Base-by-base conservation (phyloP, 2,888 invertebrate species). In the Cistogaster globosa region DNA sequence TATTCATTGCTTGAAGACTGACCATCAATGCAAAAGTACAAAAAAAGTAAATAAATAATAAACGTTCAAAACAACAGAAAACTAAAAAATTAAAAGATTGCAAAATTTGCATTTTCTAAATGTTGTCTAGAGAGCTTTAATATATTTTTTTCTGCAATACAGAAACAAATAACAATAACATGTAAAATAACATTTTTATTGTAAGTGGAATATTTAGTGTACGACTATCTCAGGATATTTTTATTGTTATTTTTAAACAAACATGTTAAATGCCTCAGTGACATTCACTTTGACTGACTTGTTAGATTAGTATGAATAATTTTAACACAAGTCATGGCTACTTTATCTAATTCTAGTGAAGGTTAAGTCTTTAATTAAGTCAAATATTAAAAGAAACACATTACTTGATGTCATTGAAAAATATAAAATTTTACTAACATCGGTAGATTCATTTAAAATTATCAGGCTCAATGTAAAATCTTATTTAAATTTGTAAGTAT, bases 51-150 rank as follows among this genome's bases (percentile, higher is more conserved):
- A n/a, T n/a, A n/a, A n/a, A n/a, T n/a, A 71, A 69, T 63, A 57
- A 68, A 60, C 57, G 60, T 55, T 60, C 42, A 26, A 32, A 81
- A 32, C 45, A 58, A 48, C 11, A 7, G 38, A 60, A 67, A 53
- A 57, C 42, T 20, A 68, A 12, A 65, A 36, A 72, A 26, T 36
- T 20, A 60, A 84, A 51, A 77, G 80, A 2, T 81, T 83, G 83
- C 86, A 81, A 90, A 89, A 91, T 90, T 90, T 91, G 90, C 90
- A 90, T 90, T 91, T 90, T 90, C 89, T 88, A 88, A 90, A 90
- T 79, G 69, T 69, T 76, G 75, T 79, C 71, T 76, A 76, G 77
- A 79, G 78, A 82, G 68, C 75, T 86, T 83, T 74, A 77, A 84
- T 84, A 77, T 18, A 77, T 60, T 80, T 53, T n/a, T 26, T 57